Evolutionary conservation across 2,797 vertebrate species (phyloP).

Genomic region (Gastrophryne carolinensis): DNA sequence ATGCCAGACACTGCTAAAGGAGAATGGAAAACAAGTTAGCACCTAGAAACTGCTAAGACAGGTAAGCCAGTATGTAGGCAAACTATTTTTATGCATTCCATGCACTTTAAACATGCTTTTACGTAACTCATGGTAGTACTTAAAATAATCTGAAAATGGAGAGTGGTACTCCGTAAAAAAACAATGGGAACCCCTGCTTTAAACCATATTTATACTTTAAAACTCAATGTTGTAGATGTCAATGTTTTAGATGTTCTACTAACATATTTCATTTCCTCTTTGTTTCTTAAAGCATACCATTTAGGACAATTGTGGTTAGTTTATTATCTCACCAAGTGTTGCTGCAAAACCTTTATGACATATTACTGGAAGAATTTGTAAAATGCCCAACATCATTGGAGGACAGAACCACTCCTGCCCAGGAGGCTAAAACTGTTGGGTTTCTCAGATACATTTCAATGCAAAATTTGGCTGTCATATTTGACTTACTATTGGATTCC

Average conservation of each 20-base stretch:
- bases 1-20: too few relatives aligned
- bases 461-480: constrained; percentile 93
- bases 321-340: constrained; percentile 95
- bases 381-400: constrained; percentile 78
- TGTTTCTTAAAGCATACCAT: constrained; percentile 81
- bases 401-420: constrained; percentile 72
- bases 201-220: too few relatives aligned
- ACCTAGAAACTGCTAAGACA: too few relatives aligned
- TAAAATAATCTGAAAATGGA: not conserved
- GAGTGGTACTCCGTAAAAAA: not conserved
- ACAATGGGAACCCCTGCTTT: too few relatives aligned
- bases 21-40: too few relatives aligned
- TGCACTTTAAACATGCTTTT: too few relatives aligned
- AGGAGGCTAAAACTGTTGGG: constrained; percentile 79
- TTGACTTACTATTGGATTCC: constrained; percentile 94
- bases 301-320: constrained; percentile 94
- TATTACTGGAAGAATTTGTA: constrained; percentile 92
- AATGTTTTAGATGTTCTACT: not conserved
- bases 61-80: too few relatives aligned
- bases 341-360: constrained; percentile 93
- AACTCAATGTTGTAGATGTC: too few relatives aligned
- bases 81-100: too few relatives aligned
- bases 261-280: constrained; percentile 4
- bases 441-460: constrained; percentile 97
- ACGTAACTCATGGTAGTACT: too few relatives aligned